Evolutionary conservation across 2,113 vertebrate species (phyloP), one percentile per base, ranked within the genome.

Genomic region (Trogon surrucura): DNA sequence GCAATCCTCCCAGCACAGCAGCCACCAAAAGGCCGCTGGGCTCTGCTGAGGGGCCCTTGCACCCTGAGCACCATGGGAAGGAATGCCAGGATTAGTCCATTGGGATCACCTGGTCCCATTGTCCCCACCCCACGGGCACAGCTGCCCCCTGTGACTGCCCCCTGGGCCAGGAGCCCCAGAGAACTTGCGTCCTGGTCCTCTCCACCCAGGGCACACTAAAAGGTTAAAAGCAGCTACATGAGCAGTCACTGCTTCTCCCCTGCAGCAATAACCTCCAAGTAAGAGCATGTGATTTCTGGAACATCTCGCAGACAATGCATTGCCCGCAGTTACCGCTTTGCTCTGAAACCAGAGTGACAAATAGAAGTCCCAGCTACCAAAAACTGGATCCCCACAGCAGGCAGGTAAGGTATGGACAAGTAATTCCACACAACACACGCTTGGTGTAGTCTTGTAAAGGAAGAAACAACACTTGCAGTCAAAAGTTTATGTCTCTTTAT

Each of bases 351-450:
- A 53, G 0, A 5, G 25, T 32, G 15, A 38, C 13, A 56, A n/a
- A 25, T 1, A 0, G 0, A 9, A 41, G 78, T 14, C 57, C 64
- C 36, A 47, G 34, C 32, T 74, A 70, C 30, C 51, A 36, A 8
- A 26, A 71, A 5, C 9, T 14, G 17, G 20, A 17, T 16, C 18
- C 60, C 29, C 19, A 41, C 5, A 30, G n/a, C 9, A 20, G 8
- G 48, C 32, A 73, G 6, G 19, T 20, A 1, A 13, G 22, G 22
- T 16, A 38, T 0, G 0, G 7, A 2, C 9, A 23, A 34, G 4
- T 5, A 53, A 44, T 22, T 27, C 29, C 13, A 30, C 32, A 21
- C 18, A 75, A 56, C 3, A 3, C 0, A 0, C 2, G 1, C 5
- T 34, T 21, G 19, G 21, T 44, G 44, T 6, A 54, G 17, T 20